phyloP scores from a whole-genome alignment of 2,113 vertebrate species.

The Romanogobio albipinnatus region DNA sequence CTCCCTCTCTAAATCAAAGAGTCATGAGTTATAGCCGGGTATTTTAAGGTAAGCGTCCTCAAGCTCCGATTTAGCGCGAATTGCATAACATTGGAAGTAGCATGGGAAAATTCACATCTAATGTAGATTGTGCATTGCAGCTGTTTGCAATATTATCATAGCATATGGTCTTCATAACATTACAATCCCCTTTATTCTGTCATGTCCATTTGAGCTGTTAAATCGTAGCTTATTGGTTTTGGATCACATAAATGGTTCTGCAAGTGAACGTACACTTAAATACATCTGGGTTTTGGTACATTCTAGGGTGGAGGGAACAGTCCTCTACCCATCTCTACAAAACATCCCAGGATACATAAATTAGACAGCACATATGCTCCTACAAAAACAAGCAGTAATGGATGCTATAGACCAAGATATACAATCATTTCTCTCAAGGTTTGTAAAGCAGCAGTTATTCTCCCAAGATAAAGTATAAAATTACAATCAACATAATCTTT shows the following conservation, averaged over 20 bases:
- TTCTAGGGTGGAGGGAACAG: slow-evolving; percentile 36
- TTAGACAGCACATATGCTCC: slow-evolving; percentile 21
- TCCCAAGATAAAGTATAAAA: background rate
- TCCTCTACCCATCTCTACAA: slow-evolving; percentile 41
- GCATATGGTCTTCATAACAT: slow-evolving; percentile 56
- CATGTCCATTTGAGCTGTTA: slow-evolving; percentile 51
- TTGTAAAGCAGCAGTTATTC: background rate
- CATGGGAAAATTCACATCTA: slow-evolving; percentile 42
- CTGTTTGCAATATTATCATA: slow-evolving; percentile 45
- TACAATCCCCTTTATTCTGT: slow-evolving; percentile 48
- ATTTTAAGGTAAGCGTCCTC: slow-evolving; percentile 37
- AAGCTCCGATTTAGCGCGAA: background rate
- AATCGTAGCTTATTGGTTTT: slow-evolving; percentile 48
- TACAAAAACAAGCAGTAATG: slow-evolving; percentile 34
- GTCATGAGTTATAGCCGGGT: slow-evolving; percentile 20
- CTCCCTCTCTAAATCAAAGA: background rate
- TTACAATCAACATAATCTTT: slow-evolving; percentile 2
- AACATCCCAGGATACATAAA: slow-evolving; percentile 29
- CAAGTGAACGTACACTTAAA: slow-evolving; percentile 34
- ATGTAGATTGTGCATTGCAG: slow-evolving; percentile 17
- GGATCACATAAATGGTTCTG: slow-evolving; percentile 36
- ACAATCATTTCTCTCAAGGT: slow-evolving; percentile 15
- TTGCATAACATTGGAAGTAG: slow-evolving; percentile 25
- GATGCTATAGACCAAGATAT: slow-evolving; percentile 19
- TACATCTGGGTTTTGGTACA: slow-evolving; percentile 36